Evolutionary conservation across 1,140 invertebrate species (phyloP).

Genomic region (Sitophilus oryzae): DNA sequence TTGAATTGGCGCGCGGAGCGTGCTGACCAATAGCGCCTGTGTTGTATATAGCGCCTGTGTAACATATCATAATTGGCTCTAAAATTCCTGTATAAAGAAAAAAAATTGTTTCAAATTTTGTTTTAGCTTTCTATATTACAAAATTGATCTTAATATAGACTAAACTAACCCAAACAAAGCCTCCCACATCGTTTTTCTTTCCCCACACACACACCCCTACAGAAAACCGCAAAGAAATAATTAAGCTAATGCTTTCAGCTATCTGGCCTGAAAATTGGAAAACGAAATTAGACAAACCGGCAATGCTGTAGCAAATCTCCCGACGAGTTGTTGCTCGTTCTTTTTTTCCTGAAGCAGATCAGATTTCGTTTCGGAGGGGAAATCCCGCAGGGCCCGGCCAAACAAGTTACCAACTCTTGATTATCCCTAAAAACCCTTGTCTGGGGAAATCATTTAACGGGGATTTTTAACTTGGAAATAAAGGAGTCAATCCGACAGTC

Average conservation of each 20-base stretch:
- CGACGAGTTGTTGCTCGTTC: neutral
- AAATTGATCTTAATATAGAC: no score
- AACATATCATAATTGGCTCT: no score
- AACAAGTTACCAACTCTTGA: slow-evolving; percentile 28
- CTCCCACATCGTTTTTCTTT: slow-evolving; percentile 3
- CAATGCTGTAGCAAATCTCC: neutral
- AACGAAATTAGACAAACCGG: slow-evolving; percentile 13
- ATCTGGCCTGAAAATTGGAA: neutral
- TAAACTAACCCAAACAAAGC: no score
- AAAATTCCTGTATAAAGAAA: no score
- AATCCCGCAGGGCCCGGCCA: slow-evolving; percentile 17
- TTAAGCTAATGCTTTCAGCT: slow-evolving; percentile 2
- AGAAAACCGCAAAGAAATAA: neutral
- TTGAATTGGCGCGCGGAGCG: no score
- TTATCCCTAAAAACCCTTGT: slow-evolving; percentile 27
- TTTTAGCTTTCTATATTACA: no score
- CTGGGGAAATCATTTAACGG: slow-evolving; percentile 25
- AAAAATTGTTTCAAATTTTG: no score
- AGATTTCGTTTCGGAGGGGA: slow-evolving; percentile 21
- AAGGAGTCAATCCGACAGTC: slow-evolving; percentile 2
- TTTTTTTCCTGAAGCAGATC: slow-evolving; percentile 13
- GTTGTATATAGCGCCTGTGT: no score
- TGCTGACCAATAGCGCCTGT: no score
- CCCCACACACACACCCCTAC: neutral
- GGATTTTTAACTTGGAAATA: slow-evolving; percentile 14